Evolutionary conservation across 2,888 invertebrate genomes (phyloP).

Genomic region (Ennomos fuscantarius): DNA sequence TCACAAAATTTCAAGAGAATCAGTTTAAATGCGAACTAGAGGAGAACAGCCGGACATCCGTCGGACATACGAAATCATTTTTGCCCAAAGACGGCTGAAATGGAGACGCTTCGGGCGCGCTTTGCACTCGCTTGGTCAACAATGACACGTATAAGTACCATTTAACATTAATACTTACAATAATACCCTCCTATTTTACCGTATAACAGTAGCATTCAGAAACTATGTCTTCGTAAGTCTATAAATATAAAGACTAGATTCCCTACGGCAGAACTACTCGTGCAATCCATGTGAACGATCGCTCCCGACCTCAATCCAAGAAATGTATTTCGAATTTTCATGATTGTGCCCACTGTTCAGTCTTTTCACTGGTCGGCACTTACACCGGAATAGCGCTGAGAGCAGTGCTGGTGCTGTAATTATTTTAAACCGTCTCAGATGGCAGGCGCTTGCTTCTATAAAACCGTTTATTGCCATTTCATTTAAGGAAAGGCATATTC

Average conservation of each 20-base stretch:
- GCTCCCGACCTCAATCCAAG: constrained; percentile 15
- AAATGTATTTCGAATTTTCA: constrained; percentile 17
- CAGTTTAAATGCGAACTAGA: too few species aligned
- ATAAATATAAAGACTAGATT: neutral
- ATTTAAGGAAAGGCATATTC: constrained; percentile 36
- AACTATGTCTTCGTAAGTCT: too few species aligned
- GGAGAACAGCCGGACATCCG: too few species aligned
- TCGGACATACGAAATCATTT: too few species aligned
- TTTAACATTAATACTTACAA: too few species aligned
- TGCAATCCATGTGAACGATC: constrained; percentile 29
- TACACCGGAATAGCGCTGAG: constrained; percentile 42
- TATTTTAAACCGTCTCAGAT: constrained; percentile 54
- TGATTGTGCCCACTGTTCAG: constrained; percentile 21
- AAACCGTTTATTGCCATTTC: constrained; percentile 47
- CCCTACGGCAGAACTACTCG: neutral
- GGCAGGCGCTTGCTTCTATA: constrained; percentile 43
- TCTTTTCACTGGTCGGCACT: constrained; percentile 34
- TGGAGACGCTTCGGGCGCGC: too few species aligned
- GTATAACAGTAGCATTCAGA: too few species aligned
- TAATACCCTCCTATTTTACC: too few species aligned
- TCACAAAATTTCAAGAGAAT: too few species aligned
- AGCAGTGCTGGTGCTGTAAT: constrained; percentile 45
- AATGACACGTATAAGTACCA: too few species aligned
- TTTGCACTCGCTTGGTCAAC: too few species aligned
- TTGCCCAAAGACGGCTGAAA: too few species aligned